phyloP scores from a whole-genome alignment of 1,140 invertebrate species.

The Sesamia nonagrioides region DNA sequence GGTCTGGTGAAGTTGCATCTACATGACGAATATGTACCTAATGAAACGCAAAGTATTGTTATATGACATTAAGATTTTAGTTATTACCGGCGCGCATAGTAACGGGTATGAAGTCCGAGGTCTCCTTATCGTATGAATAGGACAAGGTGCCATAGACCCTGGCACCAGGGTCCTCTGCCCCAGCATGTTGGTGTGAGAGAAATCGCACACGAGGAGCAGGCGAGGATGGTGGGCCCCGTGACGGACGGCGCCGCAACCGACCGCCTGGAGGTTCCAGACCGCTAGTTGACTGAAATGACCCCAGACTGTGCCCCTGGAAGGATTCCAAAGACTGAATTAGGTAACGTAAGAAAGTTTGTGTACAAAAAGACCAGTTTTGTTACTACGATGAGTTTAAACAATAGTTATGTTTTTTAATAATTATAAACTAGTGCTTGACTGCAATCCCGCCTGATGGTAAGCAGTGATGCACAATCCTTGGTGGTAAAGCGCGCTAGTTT shows the following conservation, averaged over 20 bases:
- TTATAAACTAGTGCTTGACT: no score
- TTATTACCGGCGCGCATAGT: constrained; percentile 64
- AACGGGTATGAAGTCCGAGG: constrained; percentile 66
- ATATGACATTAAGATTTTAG: no score
- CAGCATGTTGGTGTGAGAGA: constrained; percentile 84
- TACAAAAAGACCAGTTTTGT: no score
- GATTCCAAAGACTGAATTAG: not conserved
- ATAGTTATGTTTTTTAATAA: no score
- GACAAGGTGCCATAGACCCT: constrained; percentile 67
- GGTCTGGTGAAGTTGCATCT: no score
- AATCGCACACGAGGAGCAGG: constrained; percentile 78
- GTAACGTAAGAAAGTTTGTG: no score
- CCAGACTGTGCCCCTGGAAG: constrained; percentile 68
- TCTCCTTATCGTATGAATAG: constrained; percentile 62
- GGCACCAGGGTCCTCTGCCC: constrained; percentile 72
- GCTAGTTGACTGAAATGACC: constrained; percentile 81
- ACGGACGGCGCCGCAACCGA: constrained; percentile 75
- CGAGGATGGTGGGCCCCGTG: constrained; percentile 65
- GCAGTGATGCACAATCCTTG: no score
- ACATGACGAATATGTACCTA: no score
- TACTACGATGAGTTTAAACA: no score
- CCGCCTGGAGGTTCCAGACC: constrained; percentile 73
- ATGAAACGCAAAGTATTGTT: no score
- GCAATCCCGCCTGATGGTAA: no score
- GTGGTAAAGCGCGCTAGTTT: no score